Evolutionary conservation across 2,797 vertebrate species (phyloP), one percentile per base, ranked within the genome.

Genomic region (Prunella strophiata): DNA sequence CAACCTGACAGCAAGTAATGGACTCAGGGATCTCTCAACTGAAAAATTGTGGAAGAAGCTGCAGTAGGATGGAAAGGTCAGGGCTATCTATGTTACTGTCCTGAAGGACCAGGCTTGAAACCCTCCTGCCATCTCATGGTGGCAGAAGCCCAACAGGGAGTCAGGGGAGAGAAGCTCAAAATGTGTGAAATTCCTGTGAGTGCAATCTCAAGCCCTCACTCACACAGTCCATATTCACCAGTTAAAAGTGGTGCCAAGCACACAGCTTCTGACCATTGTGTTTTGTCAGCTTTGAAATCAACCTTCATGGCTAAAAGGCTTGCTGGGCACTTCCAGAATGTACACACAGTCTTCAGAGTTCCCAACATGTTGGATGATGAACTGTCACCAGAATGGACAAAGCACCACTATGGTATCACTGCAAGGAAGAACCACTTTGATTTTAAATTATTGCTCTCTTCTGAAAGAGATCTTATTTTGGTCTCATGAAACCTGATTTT

Each of bases 261-360:
- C 29, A 32, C 16, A 57, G 36, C 51, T 70, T 85, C 51, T 67
- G 57, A 66, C 42, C n/a, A 55, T 5, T 34, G n/a, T 0, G 0
- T 71, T 83, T 58, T 62, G 34, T 47, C 51, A 79, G 52, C 45
- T 71, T 47, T 63, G n/a, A 85, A 67, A 58, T 13, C 32, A 48
- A 67, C 29, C 32, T 88, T 36, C 45, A 32, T 2, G 17, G 30
- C 29, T 72, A 38, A 89, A 72, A 52, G 43, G 29, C 40, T 85
- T 22, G 0, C 22, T 0, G 0, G n/a, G 8, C 10, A 43, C 79
- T 87, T 87, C 79, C 55, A 80, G 55, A 66, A 80, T 1, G 3
- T 29, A n/a, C 10, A 29, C 18, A 48, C 7, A 43, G 54, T 42
- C 42, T 85, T 29, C 32, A 17, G 19, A 16, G 25, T 50, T 91